Base-by-base conservation (phyloP, 37 sponge, comb jelly and placozoan genomes). In the Oscarella lobularis region DNA sequence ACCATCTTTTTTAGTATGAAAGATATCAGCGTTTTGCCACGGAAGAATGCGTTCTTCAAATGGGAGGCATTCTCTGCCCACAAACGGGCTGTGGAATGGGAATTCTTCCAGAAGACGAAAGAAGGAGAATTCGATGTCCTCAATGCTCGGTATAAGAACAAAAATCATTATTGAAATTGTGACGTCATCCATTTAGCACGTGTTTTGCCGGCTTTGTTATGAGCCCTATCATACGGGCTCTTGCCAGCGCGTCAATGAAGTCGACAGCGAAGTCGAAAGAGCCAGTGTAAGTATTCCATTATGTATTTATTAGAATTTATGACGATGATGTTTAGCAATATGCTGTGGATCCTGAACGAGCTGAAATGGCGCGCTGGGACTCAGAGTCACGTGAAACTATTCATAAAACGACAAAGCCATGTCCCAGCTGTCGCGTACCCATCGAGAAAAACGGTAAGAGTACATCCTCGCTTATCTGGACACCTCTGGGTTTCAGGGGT, bases 1-100 rank as follows among this genome's bases (percentile, higher is more conserved):
- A 72, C 29, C 73, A 39, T 31, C 3, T 37, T 33, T 35, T 78
- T 0, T 60, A 92, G 93, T 92, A 92, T 75, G 77, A 83, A 3
- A 74, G 84, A 1, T 96, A 91, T 67, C 84, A 96, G 66, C 38
- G 81, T 39, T 87, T 96, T 68, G 92, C 83, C 2, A 84, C 93
- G 20, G 92, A 91, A 75, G 88, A 87, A 74, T 87, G 54, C 39
- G 41, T 91, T 35, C 79, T 91, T 38, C 69, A 89, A 80, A 87
- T 85, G 83, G 96, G 96, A 0, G 96, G 95, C 38, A 77, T 90
- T 37, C 71, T 90, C 38, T 92, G 93, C 54, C 93, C 93, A 27
- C 14, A 67, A 3, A 27, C 48, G 9, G 73, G 40, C 2, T 92
- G 93, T 89, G 90, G 90, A 1, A 74, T 73, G 41, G 90, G 90